Conservation (phyloP, 1,140 invertebrate genomes). For the Rhizoglyphus robini region DNA sequence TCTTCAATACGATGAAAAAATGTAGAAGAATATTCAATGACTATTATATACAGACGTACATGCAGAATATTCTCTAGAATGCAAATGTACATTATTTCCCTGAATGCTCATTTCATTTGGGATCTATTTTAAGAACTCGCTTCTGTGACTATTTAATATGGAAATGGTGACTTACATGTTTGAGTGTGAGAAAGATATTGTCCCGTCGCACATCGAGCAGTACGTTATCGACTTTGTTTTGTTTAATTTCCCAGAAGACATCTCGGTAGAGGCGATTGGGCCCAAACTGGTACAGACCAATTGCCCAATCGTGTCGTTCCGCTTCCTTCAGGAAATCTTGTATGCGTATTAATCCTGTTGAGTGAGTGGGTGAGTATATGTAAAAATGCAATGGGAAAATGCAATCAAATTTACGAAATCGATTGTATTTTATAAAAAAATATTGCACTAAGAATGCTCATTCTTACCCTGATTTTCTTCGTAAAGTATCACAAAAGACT, state of each 20-base stretch:
- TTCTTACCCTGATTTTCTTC: slow-evolving; percentile 76
- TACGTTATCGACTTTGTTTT: slow-evolving; percentile 20
- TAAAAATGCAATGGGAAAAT: slow-evolving; percentile 1
- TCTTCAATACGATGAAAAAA: too few relatives aligned
- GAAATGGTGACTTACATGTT: slow-evolving; percentile 18
- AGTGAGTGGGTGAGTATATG: too few relatives aligned
- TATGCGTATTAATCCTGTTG: slow-evolving; percentile 32
- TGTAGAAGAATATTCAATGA: too few relatives aligned
- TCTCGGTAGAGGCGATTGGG: slow-evolving; percentile 26
- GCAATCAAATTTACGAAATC: neutral
- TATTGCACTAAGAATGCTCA: too few relatives aligned
- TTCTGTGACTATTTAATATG: too few relatives aligned
- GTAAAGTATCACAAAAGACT: slow-evolving; percentile 82
- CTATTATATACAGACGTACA: too few relatives aligned
- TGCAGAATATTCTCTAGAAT: too few relatives aligned
- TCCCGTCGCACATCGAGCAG: slow-evolving; percentile 27
- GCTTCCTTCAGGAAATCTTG: slow-evolving; percentile 33
- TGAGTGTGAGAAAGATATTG: slow-evolving; percentile 26
- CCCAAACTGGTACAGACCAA: neutral
- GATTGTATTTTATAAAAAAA: neutral
- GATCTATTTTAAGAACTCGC: too few relatives aligned
- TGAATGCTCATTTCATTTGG: too few relatives aligned
- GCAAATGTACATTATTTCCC: too few relatives aligned
- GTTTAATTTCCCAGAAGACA: slow-evolving; percentile 29
- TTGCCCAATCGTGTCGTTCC: slow-evolving; percentile 19